Evolutionary conservation across 2,888 invertebrate species (phyloP).

Genomic region (Chalcosyrphus nemorum): DNA sequence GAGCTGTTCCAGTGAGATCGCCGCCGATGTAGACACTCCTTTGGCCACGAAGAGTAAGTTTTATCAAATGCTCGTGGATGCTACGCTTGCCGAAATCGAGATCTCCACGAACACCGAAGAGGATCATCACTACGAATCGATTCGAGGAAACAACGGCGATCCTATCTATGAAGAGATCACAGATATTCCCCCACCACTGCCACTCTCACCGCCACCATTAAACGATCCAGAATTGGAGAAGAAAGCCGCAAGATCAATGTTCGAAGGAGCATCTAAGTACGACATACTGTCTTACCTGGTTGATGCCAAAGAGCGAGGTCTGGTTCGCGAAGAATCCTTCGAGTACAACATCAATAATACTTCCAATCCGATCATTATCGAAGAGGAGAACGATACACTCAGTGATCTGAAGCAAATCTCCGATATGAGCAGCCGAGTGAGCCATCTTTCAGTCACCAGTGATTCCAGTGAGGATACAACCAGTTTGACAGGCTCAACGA

Average conservation of each 20-base stretch:
- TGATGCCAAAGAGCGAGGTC: slow-evolving; percentile 90
- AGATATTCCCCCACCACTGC: slow-evolving; percentile 90
- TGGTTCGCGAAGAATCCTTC: slow-evolving; percentile 88
- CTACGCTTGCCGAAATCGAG: slow-evolving; percentile 87
- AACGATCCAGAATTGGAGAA: slow-evolving; percentile 88
- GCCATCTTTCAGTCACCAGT: slow-evolving; percentile 90
- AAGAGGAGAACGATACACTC: slow-evolving; percentile 85
- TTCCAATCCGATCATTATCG: slow-evolving; percentile 83
- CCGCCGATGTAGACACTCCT: slow-evolving; percentile 82
- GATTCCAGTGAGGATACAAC: slow-evolving; percentile 92
- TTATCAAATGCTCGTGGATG: slow-evolving; percentile 88
- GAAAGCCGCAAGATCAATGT: slow-evolving; percentile 86
- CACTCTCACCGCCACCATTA: slow-evolving; percentile 90
- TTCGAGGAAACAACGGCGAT: slow-evolving; percentile 84
- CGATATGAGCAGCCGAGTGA: slow-evolving; percentile 87
- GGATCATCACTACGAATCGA: slow-evolving; percentile 89
- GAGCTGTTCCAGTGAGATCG: slow-evolving; percentile 86
- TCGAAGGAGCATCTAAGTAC: slow-evolving; percentile 93
- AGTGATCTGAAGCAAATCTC: slow-evolving; percentile 81
- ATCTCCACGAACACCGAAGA: slow-evolving; percentile 84
- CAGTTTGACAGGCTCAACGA: slow-evolving; percentile 84
- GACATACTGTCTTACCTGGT: slow-evolving; percentile 95
- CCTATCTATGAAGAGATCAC: slow-evolving; percentile 91
- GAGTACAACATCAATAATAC: slow-evolving; percentile 85
- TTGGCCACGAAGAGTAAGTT: slow-evolving; percentile 86